Evolutionary conservation across 2,113 vertebrate species (phyloP).

Genomic region (Nerophis ophidion): DNA sequence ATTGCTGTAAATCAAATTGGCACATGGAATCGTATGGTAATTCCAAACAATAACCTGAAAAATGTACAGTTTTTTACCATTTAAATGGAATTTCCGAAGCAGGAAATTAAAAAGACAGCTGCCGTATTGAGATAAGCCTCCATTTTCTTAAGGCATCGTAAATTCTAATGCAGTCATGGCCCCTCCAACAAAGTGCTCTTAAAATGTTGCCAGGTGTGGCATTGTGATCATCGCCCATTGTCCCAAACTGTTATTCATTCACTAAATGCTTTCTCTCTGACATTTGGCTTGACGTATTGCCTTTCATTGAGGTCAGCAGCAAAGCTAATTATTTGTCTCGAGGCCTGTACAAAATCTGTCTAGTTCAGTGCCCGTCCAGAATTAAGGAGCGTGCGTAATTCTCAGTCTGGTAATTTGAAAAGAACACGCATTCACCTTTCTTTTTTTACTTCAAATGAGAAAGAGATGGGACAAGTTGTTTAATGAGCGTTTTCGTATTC

Average conservation of each 20-base stretch:
- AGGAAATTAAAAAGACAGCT: constrained; percentile 62
- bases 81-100: constrained; percentile 27
- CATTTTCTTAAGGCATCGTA: constrained; percentile 21
- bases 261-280: constrained; percentile 19
- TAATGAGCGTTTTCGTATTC: constrained; percentile 57
- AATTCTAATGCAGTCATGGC: constrained; percentile 46
- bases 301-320: constrained; percentile 29
- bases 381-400: constrained; percentile 54
- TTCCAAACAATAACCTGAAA: constrained; percentile 3
- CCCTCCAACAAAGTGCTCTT: constrained; percentile 18
- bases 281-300: constrained; percentile 21
- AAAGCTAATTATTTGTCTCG: constrained; percentile 49
- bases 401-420: constrained; percentile 31
- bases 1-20: constrained; percentile 12
- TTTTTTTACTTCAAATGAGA: constrained; percentile 37
- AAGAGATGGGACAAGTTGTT: constrained; percentile 17
- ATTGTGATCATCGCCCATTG: constrained; percentile 36
- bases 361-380: constrained; percentile 43
- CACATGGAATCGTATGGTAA: background rate
- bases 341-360: constrained; percentile 43
- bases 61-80: constrained; percentile 21
- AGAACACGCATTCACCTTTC: constrained; percentile 13
- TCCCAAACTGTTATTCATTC: constrained; percentile 32
- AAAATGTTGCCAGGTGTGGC: constrained; percentile 42
- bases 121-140: constrained; percentile 57